Evolutionary conservation across 2,113 vertebrate species (phyloP), one percentile per base, ranked within the genome.

Genomic region (Electrona antarctica): DNA sequence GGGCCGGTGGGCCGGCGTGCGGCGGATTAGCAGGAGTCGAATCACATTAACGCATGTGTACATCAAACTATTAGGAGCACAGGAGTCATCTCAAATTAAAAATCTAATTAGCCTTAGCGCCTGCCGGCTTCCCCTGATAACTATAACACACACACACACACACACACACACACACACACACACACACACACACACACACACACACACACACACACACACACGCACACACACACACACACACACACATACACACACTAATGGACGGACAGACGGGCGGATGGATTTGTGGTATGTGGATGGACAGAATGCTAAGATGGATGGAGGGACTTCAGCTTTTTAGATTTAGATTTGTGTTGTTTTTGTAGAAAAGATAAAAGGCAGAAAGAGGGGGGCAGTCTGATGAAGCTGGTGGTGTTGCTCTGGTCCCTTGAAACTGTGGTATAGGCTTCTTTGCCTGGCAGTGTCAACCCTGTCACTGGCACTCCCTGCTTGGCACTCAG

Each of bases 1-100:
- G 73, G 73, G 48, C 68, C 75, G 58, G 47, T 56, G 77, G 75
- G n/a, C n/a, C n/a, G 74, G 70, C 14, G 65, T 81, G 78, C 21
- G 84, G 71, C 80, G 69, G 92, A 93, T 91, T 86, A 92, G 91
- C 88, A 92, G 90, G 85, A 92, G 93, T 93, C 93, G 91, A 85
- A 88, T 92, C 87, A 90, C 71, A 93, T 93, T 93, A 92, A 93
- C 91, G 86, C 90, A 92, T 90, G 82, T 64, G n/a, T 73, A 71
- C 61, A 81, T 90, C 84, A 85, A 82, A 87, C 80, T 82, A 89
- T 92, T 90, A 93, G 33, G 33, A 41, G 85, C 80, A 12, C 59
- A 82, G 81, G 76, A 93, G 91, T 93, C 93, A 60, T 55, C 69
- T 91, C 87, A 90, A 89, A 93, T 93, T 93, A 93, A 93, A 93